phyloP scores from a whole-genome alignment of 2,797 vertebrate genomes.

The Urophycis tenuis region DNA sequence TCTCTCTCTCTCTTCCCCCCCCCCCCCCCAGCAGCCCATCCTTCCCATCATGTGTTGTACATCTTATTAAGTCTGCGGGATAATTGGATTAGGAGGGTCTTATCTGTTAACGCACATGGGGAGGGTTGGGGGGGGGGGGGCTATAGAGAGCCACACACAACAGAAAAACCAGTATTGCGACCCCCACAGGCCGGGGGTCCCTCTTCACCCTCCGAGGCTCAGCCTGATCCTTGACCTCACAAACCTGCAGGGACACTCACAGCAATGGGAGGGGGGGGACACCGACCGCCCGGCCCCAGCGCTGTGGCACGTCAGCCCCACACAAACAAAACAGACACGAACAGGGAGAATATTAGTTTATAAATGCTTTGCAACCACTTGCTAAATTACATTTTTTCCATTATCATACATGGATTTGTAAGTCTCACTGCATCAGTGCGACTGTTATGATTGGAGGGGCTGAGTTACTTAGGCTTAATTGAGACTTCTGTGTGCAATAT shows the following conservation, averaged over 20 bases:
- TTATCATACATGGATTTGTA: neutral
- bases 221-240: conserved; percentile 32
- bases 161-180: neutral
- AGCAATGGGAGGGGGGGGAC: too few relatives aligned
- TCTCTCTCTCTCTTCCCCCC: neutral
- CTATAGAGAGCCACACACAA: conserved; percentile 20
- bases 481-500: neutral
- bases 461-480: neutral
- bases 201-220: conserved; percentile 7
- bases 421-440: neutral
- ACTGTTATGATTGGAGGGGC: neutral
- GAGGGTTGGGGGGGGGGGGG: conserved; percentile 27
- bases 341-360: too few relatives aligned
- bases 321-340: neutral
- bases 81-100: conserved; percentile 48
- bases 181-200: conserved; percentile 10
- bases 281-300: too few relatives aligned
- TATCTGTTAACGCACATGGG: conserved; percentile 28
- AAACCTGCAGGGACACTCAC: conserved; percentile 32
- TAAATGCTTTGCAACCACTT: too few relatives aligned
- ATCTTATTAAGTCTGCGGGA: conserved; percentile 36
- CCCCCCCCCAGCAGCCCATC: neutral
- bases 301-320: too few relatives aligned
- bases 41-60: conserved; percentile 17
- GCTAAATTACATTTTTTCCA: neutral